Percentiles rank a stretch among this genome's conserved stretches.
These are phyloP conservation scores for Ametastegia equiseti DNA, from an alignment of 2,888 invertebrate genomes.

Conservation along the genomic window DNA sequence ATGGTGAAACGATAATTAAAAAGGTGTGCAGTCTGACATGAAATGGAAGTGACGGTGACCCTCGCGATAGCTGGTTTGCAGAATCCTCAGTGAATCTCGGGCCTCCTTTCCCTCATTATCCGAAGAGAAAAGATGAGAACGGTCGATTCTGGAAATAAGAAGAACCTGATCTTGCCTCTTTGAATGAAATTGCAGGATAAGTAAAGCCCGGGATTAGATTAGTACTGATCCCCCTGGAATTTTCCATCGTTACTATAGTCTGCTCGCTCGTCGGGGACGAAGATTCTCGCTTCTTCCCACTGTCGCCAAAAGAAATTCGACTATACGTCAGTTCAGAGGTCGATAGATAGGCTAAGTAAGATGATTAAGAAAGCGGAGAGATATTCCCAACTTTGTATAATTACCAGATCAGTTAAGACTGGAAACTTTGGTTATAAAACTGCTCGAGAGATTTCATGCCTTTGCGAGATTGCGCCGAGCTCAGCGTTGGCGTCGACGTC, in stretches of 20 bases:
- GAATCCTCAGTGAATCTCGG: constrained; percentile 8
- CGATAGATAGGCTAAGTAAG: neutral
- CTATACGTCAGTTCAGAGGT: neutral
- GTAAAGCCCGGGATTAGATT: constrained; percentile 2
- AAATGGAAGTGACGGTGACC: constrained; percentile 55
- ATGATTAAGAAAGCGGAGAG: neutral
- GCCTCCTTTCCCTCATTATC: neutral
- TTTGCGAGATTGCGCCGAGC: neutral
- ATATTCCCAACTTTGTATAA: neutral
- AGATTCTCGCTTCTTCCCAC: neutral
- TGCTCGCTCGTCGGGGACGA: neutral
- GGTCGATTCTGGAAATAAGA: neutral
- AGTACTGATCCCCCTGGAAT: neutral
- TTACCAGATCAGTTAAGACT: neutral
- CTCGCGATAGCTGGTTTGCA: neutral
- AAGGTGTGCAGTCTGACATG: constrained; percentile 57
- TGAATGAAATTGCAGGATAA: constrained; percentile 1
- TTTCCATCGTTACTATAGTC: constrained; percentile 4
- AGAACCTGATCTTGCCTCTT: neutral
- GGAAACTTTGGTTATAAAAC: constrained; percentile 6
- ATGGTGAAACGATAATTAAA: constrained; percentile 57
- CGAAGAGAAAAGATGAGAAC: neutral
- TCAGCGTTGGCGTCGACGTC: too few species aligned
- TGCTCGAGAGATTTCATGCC: neutral
- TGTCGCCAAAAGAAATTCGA: neutral